Conservation (phyloP, 1,140 invertebrate genomes). For the Apis laboriosa region DNA sequence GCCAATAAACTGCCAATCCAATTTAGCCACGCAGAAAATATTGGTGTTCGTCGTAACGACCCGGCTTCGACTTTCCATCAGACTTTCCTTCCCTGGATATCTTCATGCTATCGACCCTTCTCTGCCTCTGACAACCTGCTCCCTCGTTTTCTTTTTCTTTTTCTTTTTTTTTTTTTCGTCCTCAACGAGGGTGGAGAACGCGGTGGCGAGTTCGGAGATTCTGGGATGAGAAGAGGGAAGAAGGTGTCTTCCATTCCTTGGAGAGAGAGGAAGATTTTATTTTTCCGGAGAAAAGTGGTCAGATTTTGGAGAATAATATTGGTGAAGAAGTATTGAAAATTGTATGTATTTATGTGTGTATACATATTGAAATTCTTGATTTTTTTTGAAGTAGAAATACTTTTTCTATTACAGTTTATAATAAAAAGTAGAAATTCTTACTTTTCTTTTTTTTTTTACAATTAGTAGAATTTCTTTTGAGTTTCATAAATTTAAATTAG, state of each 20-base stretch:
- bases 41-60: slow-evolving; percentile 33
- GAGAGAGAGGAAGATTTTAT: too few species aligned
- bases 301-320: too few species aligned
- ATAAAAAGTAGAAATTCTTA: slow-evolving; percentile 1
- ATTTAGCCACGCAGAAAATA: slow-evolving; percentile 67
- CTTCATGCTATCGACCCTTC: neutral
- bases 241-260: too few species aligned
- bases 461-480: neutral
- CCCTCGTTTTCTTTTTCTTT: too few species aligned
- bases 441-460: neutral
- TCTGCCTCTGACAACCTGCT: neutral
- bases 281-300: too few species aligned
- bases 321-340: too few species aligned
- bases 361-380: too few species aligned
- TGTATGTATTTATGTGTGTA: too few species aligned
- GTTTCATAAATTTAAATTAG: neutral
- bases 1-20: slow-evolving; percentile 73
- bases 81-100: slow-evolving; percentile 1
- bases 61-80: slow-evolving; percentile 36
- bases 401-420: too few species aligned
- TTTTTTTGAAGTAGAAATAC: neutral
- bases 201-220: neutral
- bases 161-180: neutral
- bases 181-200: neutral
- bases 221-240: neutral